These are phyloP conservation scores for Elymnias hypermnestra DNA, from an alignment of 1,140 invertebrate genomes.

Conservation along the genomic window DNA sequence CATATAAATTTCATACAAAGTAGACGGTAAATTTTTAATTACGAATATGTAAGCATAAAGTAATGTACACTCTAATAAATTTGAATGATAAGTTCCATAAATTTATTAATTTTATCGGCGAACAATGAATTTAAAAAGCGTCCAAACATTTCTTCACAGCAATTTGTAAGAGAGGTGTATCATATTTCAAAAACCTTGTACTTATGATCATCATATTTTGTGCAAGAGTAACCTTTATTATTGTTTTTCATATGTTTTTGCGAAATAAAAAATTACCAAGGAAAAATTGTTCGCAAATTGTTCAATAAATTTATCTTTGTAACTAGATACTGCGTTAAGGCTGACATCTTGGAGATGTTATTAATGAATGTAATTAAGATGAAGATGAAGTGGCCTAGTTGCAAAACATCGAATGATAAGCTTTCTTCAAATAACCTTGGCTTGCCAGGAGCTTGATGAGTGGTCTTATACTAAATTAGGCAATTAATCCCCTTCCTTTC, in stretches of 20 bases:
- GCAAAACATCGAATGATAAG: neutral
- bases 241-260: too few species aligned
- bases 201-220: neutral
- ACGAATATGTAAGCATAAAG: too few species aligned
- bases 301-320: too few species aligned
- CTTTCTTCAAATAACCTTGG: neutral
- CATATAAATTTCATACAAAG: too few species aligned
- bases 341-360: too few species aligned
- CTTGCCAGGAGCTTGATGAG: too few species aligned
- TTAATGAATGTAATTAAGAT: neutral
- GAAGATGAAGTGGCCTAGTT: neutral
- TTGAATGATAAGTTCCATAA: neutral
- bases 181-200: neutral
- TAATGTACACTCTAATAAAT: too few species aligned
- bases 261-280: neutral
- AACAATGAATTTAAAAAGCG: neutral
- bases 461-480: too few species aligned
- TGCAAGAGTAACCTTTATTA: too few species aligned
- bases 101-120: neutral
- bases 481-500: too few species aligned
- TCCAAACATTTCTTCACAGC: neutral
- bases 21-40: too few species aligned
- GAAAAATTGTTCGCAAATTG: neutral
- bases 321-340: too few species aligned
- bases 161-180: neutral